Percentiles rank a stretch among this genome's conserved stretches.
Conservation (phyloP, 64 coral and sea anemone species). For the Stylophora pistillata region DNA sequence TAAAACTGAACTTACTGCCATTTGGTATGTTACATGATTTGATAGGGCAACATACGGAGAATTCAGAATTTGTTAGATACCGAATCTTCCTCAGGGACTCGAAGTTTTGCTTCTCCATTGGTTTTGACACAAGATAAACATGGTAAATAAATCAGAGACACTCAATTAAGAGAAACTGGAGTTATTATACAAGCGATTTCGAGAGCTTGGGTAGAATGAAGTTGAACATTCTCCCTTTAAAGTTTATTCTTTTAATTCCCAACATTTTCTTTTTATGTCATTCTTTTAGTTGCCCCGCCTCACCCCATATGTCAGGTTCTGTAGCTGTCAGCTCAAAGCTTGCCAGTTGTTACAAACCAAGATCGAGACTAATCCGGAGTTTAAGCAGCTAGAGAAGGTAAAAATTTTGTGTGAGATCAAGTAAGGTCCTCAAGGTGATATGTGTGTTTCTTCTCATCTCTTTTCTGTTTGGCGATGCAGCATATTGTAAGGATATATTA, state of each 20-base stretch:
- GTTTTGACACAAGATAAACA: too few species aligned
- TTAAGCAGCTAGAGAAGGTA: slow-evolving; percentile 99
- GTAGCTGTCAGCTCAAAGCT: slow-evolving; percentile 89
- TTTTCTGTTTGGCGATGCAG: too few species aligned
- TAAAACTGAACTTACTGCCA: background rate
- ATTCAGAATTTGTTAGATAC: too few species aligned
- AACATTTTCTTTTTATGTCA: background rate
- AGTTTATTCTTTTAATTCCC: background rate
- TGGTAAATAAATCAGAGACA: too few species aligned
- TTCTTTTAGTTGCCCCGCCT: slow-evolving; percentile 78
- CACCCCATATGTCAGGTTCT: slow-evolving; percentile 93
- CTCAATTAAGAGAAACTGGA: too few species aligned
- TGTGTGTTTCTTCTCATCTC: too few species aligned
- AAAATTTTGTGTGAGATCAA: background rate
- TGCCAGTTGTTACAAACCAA: slow-evolving; percentile 89
- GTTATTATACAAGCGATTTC: too few species aligned
- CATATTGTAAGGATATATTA: too few species aligned
- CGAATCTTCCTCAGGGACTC: too few species aligned
- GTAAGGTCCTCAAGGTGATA: too few species aligned
- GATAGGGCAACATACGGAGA: background rate
- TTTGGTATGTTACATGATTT: background rate
- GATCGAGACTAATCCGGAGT: slow-evolving; percentile 84
- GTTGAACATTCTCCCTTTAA: background rate
- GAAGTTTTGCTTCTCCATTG: too few species aligned
- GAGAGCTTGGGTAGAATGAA: too few species aligned